Percentiles rank a stretch among this genome's conserved stretches.
Evolutionary conservation across 1,140 invertebrate species (phyloP).

Genomic region (Halictus rubicundus): DNA sequence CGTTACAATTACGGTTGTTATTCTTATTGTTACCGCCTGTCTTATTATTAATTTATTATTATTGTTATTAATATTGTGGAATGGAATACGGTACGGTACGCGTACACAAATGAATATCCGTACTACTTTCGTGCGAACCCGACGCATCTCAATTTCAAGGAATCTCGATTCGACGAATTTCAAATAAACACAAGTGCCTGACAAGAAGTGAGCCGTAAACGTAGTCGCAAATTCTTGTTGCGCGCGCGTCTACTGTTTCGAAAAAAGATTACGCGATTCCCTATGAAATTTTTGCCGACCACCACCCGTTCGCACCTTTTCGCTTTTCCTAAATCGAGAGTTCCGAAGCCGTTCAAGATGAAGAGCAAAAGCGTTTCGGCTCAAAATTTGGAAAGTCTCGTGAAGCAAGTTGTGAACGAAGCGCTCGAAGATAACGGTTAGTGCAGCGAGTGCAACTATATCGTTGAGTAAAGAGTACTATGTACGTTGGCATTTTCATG

Average conservation of each 20-base stretch:
- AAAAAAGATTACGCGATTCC: not conserved
- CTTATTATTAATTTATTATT: not conserved
- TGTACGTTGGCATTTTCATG: not conserved
- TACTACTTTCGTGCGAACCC: too few species aligned
- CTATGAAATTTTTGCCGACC: not conserved
- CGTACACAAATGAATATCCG: not conserved
- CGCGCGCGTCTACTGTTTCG: constrained; percentile 1
- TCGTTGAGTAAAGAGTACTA: not conserved
- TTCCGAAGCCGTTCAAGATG: not conserved
- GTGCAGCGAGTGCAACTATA: not conserved
- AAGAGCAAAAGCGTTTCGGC: constrained; percentile 52
- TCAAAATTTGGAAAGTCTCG: constrained; percentile 53
- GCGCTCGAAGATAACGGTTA: constrained; percentile 47
- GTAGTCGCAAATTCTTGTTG: not conserved
- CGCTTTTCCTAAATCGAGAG: not conserved
- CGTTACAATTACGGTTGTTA: not conserved
- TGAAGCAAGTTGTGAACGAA: constrained; percentile 49
- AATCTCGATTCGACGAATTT: too few species aligned
- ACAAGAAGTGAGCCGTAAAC: not conserved
- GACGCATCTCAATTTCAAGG: too few species aligned
- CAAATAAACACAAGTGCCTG: too few species aligned
- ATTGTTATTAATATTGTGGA: not conserved
- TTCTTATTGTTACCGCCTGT: not conserved
- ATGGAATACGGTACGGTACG: too few species aligned
- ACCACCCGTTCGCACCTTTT: too few species aligned